Evolutionary conservation across 2,888 invertebrate genomes (phyloP), one percentile per base, ranked within the genome.

Genomic region (Cryptus viduatorius): DNA sequence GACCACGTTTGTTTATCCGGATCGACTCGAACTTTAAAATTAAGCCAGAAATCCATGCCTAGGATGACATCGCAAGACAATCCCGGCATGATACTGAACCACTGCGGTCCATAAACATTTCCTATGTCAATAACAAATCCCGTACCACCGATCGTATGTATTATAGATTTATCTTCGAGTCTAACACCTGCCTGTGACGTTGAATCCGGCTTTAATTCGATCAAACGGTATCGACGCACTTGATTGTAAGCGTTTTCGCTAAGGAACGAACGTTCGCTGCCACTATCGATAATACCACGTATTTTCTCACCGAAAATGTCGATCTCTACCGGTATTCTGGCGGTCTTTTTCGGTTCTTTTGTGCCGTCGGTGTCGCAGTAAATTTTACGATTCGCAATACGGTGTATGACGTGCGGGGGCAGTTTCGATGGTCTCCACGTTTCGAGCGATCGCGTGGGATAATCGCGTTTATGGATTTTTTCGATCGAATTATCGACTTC

Each of bases 1-100:
- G 61, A 64, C 85, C 85, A 85, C 7, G 73, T 78, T 44, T 46
- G 14, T 1, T 16, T 56, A 0, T 44, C 37, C 1, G 79, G 77
- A 24, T 86, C 73, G 14, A 79, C 24, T 24, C 29, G 79, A 10
- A 84, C 82, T 71, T 82, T 82, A 50, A 82, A 84, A 16, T 46
- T 53, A 24, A 77, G 14, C 71, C 76, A 84, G 24, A 86, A 86
- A 29, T 86, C 79, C 82, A 86, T 82, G 12, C 81, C 82, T 3
- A 82, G 50, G 37, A 71, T 84, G 14, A 86, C n/a, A 31, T 81
- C 75, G 14, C 64, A n/a, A 14, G 81, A 84, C 29, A 67, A 31
- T 5, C 69, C 73, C 8, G 65, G 78, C 16, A 84, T 42, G 12
- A 84, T 67, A 50, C 84, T 84, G 50, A 84, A 82, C 83, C 79